phyloP scores from a whole-genome alignment of 2,888 invertebrate species.

The Eustalomyia histrio region DNA sequence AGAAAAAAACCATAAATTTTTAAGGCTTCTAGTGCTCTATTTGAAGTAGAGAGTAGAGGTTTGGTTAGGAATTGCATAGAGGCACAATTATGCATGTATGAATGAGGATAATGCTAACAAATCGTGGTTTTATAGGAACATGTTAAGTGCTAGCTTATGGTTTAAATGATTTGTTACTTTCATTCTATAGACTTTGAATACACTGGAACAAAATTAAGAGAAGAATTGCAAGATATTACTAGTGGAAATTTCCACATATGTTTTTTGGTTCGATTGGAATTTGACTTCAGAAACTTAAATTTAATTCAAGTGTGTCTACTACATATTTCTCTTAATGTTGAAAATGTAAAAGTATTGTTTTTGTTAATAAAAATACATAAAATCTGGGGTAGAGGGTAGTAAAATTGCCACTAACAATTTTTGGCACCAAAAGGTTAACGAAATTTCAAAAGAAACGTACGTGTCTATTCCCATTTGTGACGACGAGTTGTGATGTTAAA shows the following conservation, averaged over 20 bases:
- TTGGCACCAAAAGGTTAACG: no score
- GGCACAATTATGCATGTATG: neutral
- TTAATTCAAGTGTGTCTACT: no score
- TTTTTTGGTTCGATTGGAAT: no score
- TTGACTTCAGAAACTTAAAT: no score
- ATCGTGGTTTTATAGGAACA: slow-evolving; percentile 45
- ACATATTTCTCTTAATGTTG: slow-evolving; percentile 20
- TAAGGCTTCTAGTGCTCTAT: slow-evolving; percentile 1
- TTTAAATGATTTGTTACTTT: slow-evolving; percentile 48
- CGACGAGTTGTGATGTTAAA: no score
- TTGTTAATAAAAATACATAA: neutral
- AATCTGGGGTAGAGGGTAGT: no score
- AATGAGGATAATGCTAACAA: slow-evolving; percentile 36
- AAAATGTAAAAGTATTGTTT: neutral
- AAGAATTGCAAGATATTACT: no score
- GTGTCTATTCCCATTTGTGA: no score
- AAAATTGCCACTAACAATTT: no score
- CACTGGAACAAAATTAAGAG: slow-evolving; percentile 15
- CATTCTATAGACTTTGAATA: slow-evolving; percentile 17
- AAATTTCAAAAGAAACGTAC: no score
- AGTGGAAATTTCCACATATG: no score
- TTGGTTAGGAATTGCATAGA: slow-evolving; percentile 10
- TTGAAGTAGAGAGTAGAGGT: slow-evolving; percentile 8
- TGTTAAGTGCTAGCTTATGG: slow-evolving; percentile 40
- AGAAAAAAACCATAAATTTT: slow-evolving; percentile 47